Percentiles rank a stretch among this genome's conserved stretches.
phyloP scores from a whole-genome alignment of 2,113 vertebrate genomes.

The Coryphaenoides rupestris region DNA sequence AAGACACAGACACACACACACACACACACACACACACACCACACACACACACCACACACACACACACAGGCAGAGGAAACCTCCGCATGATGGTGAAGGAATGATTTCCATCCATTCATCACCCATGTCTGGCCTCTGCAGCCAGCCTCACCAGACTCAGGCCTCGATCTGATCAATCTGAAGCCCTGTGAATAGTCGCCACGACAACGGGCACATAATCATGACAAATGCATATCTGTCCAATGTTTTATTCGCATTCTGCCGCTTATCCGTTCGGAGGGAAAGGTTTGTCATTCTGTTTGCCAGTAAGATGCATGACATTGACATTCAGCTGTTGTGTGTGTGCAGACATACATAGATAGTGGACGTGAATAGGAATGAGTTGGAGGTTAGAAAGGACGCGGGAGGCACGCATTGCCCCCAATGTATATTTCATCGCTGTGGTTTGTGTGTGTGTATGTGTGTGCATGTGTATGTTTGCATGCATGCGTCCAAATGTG shows the following conservation, averaged over 20 bases:
- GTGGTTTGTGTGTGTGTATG: background rate
- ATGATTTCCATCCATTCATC: conserved; percentile 14
- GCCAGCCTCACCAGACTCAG: conserved; percentile 14
- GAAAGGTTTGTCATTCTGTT: conserved; percentile 39
- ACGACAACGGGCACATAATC: background rate
- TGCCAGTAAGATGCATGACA: conserved; percentile 46
- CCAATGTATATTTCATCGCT: background rate
- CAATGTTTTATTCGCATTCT: conserved; percentile 49
- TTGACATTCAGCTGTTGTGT: conserved; percentile 14
- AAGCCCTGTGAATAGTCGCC: conserved; percentile 15
- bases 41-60: too few relatives aligned
- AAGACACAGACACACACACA: too few relatives aligned
- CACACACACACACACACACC: too few relatives aligned
- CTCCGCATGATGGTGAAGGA: conserved; percentile 8
- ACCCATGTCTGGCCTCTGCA: conserved; percentile 5
- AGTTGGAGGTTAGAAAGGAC: background rate
- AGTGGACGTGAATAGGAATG: background rate
- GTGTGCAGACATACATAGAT: background rate
- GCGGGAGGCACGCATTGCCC: background rate
- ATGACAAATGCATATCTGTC: conserved; percentile 44
- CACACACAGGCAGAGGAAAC: too few relatives aligned
- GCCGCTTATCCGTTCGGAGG: conserved; percentile 35
- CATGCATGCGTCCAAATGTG: conserved; percentile 4
- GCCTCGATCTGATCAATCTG: conserved; percentile 4
- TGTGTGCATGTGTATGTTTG: conserved; percentile 13